A percentile compares a stretch with the other conserved stretches of the same genome.
Evolutionary conservation across 2,797 vertebrate species (phyloP).

Genomic region (Perodicticus potto): DNA sequence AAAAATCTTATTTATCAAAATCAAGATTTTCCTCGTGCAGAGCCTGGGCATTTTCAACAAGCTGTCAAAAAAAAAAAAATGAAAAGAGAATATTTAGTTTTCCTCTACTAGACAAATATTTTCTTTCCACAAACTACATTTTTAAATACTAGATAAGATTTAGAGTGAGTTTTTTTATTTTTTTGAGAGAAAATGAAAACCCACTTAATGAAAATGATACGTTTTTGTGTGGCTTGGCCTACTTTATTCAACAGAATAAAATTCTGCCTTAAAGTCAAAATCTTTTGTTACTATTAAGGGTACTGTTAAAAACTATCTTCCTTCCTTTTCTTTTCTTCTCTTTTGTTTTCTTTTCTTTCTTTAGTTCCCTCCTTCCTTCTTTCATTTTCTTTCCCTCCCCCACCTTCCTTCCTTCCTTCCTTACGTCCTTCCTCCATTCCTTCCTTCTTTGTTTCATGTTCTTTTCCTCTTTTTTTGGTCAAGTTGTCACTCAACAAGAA

Average conservation of each 20-base stretch:
- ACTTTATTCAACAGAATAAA: not conserved
- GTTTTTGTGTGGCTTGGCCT: not conserved
- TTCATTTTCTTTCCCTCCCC: too few relatives aligned
- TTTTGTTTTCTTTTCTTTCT: too few relatives aligned
- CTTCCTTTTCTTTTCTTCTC: not conserved
- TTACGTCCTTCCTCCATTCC: not conserved
- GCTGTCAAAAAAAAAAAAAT: not conserved
- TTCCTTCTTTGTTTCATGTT: not conserved
- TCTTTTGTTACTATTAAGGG: not conserved
- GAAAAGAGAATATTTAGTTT: not conserved
- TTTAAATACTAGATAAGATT: constrained; percentile 23
- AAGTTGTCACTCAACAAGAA: not conserved
- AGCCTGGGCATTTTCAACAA: not conserved
- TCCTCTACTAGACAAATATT: not conserved
- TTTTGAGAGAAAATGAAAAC: not conserved
- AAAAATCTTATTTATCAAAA: not conserved
- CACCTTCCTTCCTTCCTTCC: not conserved
- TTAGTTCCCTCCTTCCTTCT: not conserved
- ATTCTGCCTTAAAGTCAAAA: not conserved
- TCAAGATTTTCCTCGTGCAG: not conserved
- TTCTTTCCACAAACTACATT: not conserved
- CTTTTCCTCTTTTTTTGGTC: not conserved
- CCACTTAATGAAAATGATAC: not conserved
- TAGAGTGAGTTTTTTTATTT: not conserved
- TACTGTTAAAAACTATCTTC: not conserved